phyloP scores from a whole-genome alignment of 2,888 invertebrate species.

The Balanococcus diminutus region DNA sequence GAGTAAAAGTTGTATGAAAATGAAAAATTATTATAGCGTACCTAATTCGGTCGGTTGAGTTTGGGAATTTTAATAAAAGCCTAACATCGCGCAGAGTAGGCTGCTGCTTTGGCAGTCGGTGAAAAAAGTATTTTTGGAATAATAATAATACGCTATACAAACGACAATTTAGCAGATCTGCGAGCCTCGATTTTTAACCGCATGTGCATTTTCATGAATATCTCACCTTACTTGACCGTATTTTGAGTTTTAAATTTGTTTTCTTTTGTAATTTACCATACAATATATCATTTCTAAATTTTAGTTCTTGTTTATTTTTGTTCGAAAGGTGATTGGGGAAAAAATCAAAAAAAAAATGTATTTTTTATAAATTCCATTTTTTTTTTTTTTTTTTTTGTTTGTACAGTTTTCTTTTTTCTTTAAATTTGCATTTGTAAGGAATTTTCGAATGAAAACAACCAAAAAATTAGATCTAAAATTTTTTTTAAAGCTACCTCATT shows the following conservation, averaged over 20 bases:
- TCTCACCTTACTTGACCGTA: constrained; percentile 18
- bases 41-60: constrained; percentile 14
- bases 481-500: not conserved
- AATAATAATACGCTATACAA: constrained; percentile 14
- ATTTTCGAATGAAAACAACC: not conserved
- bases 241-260: constrained; percentile 26
- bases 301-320: constrained; percentile 6
- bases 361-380: not conserved
- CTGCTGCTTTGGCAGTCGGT: not conserved
- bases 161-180: constrained; percentile 8
- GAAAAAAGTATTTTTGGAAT: constrained; percentile 32
- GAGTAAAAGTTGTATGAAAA: constrained; percentile 16
- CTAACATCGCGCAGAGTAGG: constrained; percentile 7
- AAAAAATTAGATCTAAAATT: not conserved
- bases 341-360: not conserved
- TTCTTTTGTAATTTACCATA: constrained; percentile 32
- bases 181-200: not conserved
- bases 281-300: constrained; percentile 34
- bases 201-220: not conserved
- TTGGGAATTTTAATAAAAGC: constrained; percentile 17
- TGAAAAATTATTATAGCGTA: constrained; percentile 19
- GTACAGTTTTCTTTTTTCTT: not conserved
- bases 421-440: not conserved
- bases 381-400: not conserved
- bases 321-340: not conserved